These are phyloP conservation scores for Acropternis orthonyx DNA, from an alignment of 2,797 vertebrate genomes.

Conservation along the genomic window DNA sequence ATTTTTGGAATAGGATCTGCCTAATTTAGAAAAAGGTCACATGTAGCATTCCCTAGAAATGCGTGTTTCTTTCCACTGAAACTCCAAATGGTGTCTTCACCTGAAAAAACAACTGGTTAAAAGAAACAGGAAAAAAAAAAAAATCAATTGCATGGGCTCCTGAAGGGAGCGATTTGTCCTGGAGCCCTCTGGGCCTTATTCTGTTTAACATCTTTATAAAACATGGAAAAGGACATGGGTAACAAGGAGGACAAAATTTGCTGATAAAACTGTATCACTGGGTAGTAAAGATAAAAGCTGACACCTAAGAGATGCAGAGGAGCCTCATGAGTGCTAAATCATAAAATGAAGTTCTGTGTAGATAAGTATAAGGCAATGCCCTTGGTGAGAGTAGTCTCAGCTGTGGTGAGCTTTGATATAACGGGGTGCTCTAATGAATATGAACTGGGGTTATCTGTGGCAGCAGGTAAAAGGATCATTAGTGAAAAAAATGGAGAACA, in stretches of 20 bases:
- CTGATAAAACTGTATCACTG: background rate
- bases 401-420: background rate
- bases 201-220: background rate
- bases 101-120: background rate
- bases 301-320: background rate
- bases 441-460: background rate
- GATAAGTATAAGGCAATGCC: background rate
- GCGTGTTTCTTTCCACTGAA: background rate
- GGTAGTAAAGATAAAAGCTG: background rate
- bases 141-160: background rate
- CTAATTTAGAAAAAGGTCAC: background rate
- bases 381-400: background rate
- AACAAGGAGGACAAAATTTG: background rate
- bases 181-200: background rate
- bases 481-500: background rate
- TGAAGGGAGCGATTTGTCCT: background rate
- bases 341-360: background rate
- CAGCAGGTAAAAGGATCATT: background rate
- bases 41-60: background rate
- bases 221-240: background rate
- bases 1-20: background rate
- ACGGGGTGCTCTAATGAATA: fast-evolving
- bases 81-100: background rate
- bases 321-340: background rate
- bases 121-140: background rate